Base-by-base conservation (phyloP, 2,113 vertebrate species). In the Cacatua alba region DNA sequence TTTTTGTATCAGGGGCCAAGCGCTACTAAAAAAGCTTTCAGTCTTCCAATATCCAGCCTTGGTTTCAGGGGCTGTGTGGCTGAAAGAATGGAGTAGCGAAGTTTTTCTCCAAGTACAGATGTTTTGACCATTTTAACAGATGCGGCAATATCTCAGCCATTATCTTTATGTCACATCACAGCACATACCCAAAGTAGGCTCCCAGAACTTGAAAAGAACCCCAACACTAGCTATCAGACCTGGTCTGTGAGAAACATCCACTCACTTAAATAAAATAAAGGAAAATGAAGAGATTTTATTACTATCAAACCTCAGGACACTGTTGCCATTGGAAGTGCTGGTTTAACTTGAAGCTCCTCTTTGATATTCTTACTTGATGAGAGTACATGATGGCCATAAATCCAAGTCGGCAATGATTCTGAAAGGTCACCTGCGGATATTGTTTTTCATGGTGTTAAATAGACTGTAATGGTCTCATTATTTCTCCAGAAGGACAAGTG, bases 381-480 rank as follows among this genome's bases (percentile, higher is more conserved):
- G 92, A 91, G 71, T 88, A 67, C 85, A 44, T n/a, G 86, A 90
- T 87, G 57, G 43, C 63, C 76, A 93, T 97, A 97, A 97, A 97
- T 97, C 59, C 65, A 77, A 41, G 74, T 90, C 88, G 92, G 92
- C 79, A 96, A 91, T 81, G 95, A 94, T 95, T 94, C 92, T 92
- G 76, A 97, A 95, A 97, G 94, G 95, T 97, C 97, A 96, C 94
- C 96, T 97, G 92, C 90, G 88, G 94, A 95, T 97, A 96, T 95
- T 96, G 96, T 94, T 96, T 97, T 97, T 96, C 94, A 94, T 94
- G 90, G 92, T 95, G 94, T 95, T 97, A 97, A 97, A 95, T 93
- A 96, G 95, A 88, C 82, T 86, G 81, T 96, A 97, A 97, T 97
- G 71, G 91, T 88, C 88, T 92, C 93, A 90, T 97, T 95, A 97